phyloP scores from a whole-genome alignment of 1,140 invertebrate species.

The Diabrotica virgifera region DNA sequence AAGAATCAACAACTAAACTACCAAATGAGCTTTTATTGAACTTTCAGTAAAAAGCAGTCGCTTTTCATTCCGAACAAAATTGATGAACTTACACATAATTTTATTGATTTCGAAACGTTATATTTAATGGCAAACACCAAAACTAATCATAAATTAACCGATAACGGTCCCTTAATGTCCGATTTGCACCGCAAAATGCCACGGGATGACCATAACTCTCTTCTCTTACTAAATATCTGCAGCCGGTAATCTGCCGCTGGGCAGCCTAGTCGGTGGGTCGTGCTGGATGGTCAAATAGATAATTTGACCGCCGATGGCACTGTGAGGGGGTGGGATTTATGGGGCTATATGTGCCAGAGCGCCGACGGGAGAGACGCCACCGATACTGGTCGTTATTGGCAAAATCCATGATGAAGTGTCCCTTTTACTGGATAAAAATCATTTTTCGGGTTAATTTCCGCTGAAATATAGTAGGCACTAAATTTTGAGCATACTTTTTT shows the following conservation, averaged over 20 bases:
- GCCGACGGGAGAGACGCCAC: neutral
- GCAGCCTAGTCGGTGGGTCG: constrained; percentile 3
- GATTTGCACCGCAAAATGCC: constrained; percentile 13
- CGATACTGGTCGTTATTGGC: constrained; percentile 6
- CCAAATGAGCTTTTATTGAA: too few relatives aligned
- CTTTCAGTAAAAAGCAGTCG: neutral
- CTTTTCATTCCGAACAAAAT: neutral
- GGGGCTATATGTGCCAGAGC: neutral
- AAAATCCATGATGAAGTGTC: constrained; percentile 4
- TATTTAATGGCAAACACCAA: constrained; percentile 10
- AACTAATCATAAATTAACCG: constrained; percentile 16
- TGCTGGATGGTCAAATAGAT: constrained; percentile 14
- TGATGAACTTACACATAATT: neutral
- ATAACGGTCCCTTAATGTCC: constrained; percentile 15
- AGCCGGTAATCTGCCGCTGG: constrained; percentile 13
- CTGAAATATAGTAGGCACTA: neutral
- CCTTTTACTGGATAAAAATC: neutral
- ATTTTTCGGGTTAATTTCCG: constrained; percentile 1
- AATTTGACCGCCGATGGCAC: constrained; percentile 12
- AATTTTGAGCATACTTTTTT: neutral
- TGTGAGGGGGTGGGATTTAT: constrained; percentile 14
- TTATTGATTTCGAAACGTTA: constrained; percentile 13
- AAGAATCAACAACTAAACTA: too few relatives aligned
- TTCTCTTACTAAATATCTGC: constrained; percentile 15
- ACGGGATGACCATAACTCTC: constrained; percentile 15